Evolutionary conservation across 2,888 invertebrate genomes (phyloP).

Genomic region (Parnassius apollo): DNA sequence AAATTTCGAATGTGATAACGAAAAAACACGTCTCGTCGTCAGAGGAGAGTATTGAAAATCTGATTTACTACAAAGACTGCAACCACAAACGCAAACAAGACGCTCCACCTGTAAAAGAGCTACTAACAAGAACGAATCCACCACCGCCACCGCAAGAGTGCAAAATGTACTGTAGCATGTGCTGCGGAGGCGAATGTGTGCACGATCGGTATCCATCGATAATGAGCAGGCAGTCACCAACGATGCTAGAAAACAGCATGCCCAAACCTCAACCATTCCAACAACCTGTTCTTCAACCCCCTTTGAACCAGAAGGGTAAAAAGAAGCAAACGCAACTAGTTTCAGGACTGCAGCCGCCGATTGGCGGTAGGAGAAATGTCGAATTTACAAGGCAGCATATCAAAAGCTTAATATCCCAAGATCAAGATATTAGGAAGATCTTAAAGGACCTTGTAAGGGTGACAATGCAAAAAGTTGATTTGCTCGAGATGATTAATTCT

Average conservation of each 20-base stretch:
- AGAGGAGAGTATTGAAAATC: constrained; percentile 67
- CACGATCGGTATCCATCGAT: constrained; percentile 31
- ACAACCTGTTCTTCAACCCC: constrained; percentile 27
- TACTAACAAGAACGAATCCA: background rate
- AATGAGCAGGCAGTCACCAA: constrained; percentile 37
- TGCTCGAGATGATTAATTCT: constrained; percentile 51
- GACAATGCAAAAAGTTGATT: constrained; percentile 70
- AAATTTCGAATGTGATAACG: constrained; percentile 40
- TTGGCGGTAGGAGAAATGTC: constrained; percentile 46
- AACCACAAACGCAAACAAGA: constrained; percentile 42
- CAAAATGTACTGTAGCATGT: constrained; percentile 66
- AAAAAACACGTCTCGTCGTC: constrained; percentile 48
- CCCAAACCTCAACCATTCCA: constrained; percentile 22
- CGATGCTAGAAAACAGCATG: constrained; percentile 16
- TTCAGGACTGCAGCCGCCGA: constrained; percentile 33
- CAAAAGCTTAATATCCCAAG: constrained; percentile 60
- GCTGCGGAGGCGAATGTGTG: constrained; percentile 57
- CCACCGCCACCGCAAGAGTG: constrained; percentile 29
- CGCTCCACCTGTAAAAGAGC: constrained; percentile 11
- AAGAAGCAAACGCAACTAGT: constrained; percentile 44
- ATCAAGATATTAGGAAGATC: constrained; percentile 69
- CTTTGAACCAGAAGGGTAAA: constrained; percentile 37
- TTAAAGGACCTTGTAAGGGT: constrained; percentile 69
- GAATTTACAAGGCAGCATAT: constrained; percentile 63
- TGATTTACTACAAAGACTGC: constrained; percentile 67